Evolutionary conservation across 2,888 invertebrate genomes (phyloP).

Genomic region (Limulus polyphemus): DNA sequence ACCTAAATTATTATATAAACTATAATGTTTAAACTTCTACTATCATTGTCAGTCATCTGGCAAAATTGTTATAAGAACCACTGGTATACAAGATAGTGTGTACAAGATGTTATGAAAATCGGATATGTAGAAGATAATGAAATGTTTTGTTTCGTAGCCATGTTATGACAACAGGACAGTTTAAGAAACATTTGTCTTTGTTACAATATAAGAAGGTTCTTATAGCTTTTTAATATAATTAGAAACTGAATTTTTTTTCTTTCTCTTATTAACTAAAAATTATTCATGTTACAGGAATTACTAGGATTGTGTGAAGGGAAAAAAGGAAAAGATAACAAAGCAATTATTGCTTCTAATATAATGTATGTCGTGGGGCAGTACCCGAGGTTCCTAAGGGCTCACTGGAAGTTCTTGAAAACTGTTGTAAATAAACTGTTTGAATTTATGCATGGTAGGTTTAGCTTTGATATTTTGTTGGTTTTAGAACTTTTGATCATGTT

Average conservation of each 20-base stretch:
- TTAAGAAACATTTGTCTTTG: not conserved
- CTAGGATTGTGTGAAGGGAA: constrained; percentile 96
- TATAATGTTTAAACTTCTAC: no score
- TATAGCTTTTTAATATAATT: not conserved
- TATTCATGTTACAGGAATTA: constrained; percentile 50
- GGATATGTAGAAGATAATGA: no score
- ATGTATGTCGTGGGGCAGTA: constrained; percentile 99
- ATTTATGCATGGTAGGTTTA: constrained; percentile 75
- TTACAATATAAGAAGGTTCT: not conserved
- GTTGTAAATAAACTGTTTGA: constrained; percentile 99
- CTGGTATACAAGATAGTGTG: no score
- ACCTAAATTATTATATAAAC: no score
- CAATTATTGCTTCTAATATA: constrained; percentile 98
- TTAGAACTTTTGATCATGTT: no score
- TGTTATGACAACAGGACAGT: not conserved
- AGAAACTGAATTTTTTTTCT: not conserved
- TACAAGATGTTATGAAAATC: no score
- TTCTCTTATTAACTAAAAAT: not conserved
- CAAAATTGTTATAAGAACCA: no score
- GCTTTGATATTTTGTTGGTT: no score
- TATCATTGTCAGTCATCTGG: no score
- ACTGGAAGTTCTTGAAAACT: constrained; percentile 99
- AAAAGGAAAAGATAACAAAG: constrained; percentile 97
- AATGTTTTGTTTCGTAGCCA: constrained; percentile 7
- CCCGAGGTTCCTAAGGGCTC: constrained; percentile 92